phyloP scores from a whole-genome alignment of 2,888 invertebrate genomes.

The Meteorus colon region DNA sequence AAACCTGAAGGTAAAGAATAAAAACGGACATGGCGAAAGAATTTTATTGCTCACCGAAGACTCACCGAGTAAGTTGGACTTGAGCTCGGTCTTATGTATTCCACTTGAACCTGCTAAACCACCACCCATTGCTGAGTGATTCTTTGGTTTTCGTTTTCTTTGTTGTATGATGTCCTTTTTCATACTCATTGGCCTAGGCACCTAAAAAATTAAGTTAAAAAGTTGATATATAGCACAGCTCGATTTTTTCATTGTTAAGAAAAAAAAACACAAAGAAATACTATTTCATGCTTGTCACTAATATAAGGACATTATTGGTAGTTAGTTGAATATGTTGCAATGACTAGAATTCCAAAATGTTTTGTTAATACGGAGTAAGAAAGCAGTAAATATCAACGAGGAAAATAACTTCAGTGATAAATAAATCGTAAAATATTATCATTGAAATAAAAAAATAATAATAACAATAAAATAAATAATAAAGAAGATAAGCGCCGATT shows the following conservation, averaged over 20 bases:
- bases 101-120: slow-evolving; percentile 64
- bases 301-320: background rate
- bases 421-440: background rate
- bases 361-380: background rate
- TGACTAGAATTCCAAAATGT: background rate
- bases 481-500: slow-evolving; percentile 4
- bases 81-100: slow-evolving; percentile 69
- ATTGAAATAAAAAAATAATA: slow-evolving; percentile 2
- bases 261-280: background rate
- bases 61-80: slow-evolving; percentile 71
- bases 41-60: slow-evolving; percentile 66
- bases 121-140: slow-evolving; percentile 64
- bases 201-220: slow-evolving; percentile 76
- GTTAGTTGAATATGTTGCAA: background rate
- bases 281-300: background rate
- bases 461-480: slow-evolving; percentile 5
- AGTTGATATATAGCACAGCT: background rate
- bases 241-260: too few species aligned
- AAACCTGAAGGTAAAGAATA: too few species aligned
- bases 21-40: background rate
- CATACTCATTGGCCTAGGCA: slow-evolving; percentile 96
- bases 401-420: background rate
- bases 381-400: background rate
- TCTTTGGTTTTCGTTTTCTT: slow-evolving; percentile 93
- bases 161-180: slow-evolving; percentile 99